phyloP scores from a whole-genome alignment of 2,113 vertebrate species.

The Colistium nudipinnis region DNA sequence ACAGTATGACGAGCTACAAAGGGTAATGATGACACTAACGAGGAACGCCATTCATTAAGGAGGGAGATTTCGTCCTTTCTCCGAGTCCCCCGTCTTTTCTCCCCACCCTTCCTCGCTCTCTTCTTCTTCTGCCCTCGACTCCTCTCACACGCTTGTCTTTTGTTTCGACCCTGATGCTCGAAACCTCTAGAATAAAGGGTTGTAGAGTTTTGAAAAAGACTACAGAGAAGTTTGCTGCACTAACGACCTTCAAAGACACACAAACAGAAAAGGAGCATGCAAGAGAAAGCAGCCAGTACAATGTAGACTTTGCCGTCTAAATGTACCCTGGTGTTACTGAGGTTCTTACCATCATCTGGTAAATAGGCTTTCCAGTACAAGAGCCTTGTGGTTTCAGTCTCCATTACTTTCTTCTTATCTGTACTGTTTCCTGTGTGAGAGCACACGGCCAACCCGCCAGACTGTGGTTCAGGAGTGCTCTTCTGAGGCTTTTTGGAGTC shows the following conservation, averaged over 20 bases:
- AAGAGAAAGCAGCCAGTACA: slow-evolving; percentile 24
- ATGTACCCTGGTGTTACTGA: slow-evolving; percentile 28
- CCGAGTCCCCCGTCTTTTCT: neutral
- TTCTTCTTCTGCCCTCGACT: neutral
- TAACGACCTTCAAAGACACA: slow-evolving; percentile 14
- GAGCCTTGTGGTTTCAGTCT: slow-evolving; percentile 51
- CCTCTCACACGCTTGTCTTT: neutral
- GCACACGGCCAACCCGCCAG: neutral
- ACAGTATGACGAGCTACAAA: slow-evolving; percentile 23
- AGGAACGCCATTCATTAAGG: slow-evolving; percentile 50
- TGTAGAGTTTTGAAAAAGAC: slow-evolving; percentile 17
- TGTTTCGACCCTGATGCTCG: neutral
- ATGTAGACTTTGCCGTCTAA: slow-evolving; percentile 24
- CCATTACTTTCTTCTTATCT: slow-evolving; percentile 26
- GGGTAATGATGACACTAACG: slow-evolving; percentile 62
- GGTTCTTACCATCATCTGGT: slow-evolving; percentile 33
- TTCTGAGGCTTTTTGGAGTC: neutral
- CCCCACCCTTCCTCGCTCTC: neutral
- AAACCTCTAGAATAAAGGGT: slow-evolving; percentile 8
- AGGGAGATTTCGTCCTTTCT: slow-evolving; percentile 13
- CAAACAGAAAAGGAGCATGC: slow-evolving; percentile 30
- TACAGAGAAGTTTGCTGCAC: slow-evolving; percentile 28
- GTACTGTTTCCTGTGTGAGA: slow-evolving; percentile 35
- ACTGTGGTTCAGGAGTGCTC: slow-evolving; percentile 38
- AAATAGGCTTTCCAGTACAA: slow-evolving; percentile 35